Base-by-base conservation (phyloP, 2,113 vertebrate genomes). In the Hyperopisus bebe region DNA sequence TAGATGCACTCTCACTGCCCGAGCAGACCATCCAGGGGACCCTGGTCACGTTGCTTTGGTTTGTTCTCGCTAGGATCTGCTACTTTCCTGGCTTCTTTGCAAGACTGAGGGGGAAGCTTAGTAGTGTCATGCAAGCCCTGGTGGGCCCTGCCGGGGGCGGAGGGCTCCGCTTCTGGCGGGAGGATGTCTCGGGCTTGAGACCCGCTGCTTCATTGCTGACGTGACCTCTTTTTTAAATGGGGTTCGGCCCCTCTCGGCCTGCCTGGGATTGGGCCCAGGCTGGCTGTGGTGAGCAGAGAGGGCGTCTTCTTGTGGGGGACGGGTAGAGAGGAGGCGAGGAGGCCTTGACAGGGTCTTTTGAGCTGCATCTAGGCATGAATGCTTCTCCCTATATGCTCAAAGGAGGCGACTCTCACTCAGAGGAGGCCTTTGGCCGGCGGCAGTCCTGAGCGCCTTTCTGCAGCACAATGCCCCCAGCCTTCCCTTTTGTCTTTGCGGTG, bases 401-500 rank as follows among this genome's bases (percentile, higher is more conserved):
- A 92, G 89, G 90, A 90, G 89, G 88, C 83, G 88, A 91, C 88
- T 91, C 90, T 91, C 90, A 87, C 93, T 92, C 88, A 89, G 88
- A 88, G 91, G 89, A 94, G 88, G 92, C 91, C 92, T 89, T 90
- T 92, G 93, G 93, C 92, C 93, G 88, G 90, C 92, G 91, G 93
- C 92, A 92, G 93, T 92, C 90, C 91, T 87, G 92, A 93, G 94
- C 93, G 89, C 95, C 93, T 89, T 91, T 93, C 21, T 80, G 88
- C 88, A 90, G 91, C 92, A 95, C 94, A 94, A 95, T 94, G 90
- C 88, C 91, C 91, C 90, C 89, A 90, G 94, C 89, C 90, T 62
- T 86, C 90, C 77, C 90, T 93, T 95, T 96, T 96, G 95, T 95
- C 93, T 94, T 95, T 95, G 92, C 89, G 91, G 92, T 90, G 92